These are phyloP conservation scores for Drosophila mojavensis DNA, from an alignment of 1,140 invertebrate species.

Conservation along the genomic window DNA sequence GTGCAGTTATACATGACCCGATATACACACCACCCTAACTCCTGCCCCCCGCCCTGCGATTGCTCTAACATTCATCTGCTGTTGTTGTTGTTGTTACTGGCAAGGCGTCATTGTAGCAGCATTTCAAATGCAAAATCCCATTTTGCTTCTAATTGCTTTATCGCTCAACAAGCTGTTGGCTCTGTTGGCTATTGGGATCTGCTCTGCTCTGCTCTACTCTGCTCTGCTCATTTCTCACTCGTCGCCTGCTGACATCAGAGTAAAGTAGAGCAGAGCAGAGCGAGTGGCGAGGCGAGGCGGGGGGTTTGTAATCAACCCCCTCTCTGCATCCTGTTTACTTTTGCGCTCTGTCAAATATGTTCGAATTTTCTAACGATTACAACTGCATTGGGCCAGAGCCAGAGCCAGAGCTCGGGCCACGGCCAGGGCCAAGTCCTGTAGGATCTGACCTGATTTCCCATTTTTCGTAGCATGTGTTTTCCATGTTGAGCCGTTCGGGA, in stretches of 20 bases:
- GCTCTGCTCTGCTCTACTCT: not conserved
- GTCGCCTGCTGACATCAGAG: slow-evolving; percentile 56
- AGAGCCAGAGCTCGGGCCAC: too few relatives aligned
- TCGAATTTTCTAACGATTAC: slow-evolving; percentile 82
- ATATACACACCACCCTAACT: not conserved
- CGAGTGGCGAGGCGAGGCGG: not conserved
- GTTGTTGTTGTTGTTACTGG: slow-evolving; percentile 2
- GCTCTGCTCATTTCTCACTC: slow-evolving; percentile 70
- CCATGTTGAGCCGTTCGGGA: slow-evolving; percentile 52
- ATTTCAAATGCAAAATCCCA: slow-evolving; percentile 80
- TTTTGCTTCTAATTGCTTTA: slow-evolving; percentile 81
- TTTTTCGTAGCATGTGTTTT: slow-evolving; percentile 78
- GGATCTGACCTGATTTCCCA: slow-evolving; percentile 73
- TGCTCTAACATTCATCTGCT: slow-evolving; percentile 13
- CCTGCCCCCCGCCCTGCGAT: slow-evolving; percentile 1
- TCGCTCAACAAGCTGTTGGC: slow-evolving; percentile 79
- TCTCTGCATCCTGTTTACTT: slow-evolving; percentile 63
- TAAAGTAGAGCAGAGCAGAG: not conserved
- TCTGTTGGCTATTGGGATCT: slow-evolving; percentile 43
- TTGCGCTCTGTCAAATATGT: slow-evolving; percentile 81
- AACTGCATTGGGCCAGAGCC: slow-evolving; percentile 59
- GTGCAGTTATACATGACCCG: slow-evolving; percentile 40
- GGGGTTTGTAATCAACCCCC: slow-evolving; percentile 22
- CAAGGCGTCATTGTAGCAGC: slow-evolving; percentile 61
- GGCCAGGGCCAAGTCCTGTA: slow-evolving; percentile 11